Percentiles rank a stretch among this genome's conserved stretches.
phyloP scores from a whole-genome alignment of 2,797 vertebrate species.

The Myoxocephalus aenaeus region DNA sequence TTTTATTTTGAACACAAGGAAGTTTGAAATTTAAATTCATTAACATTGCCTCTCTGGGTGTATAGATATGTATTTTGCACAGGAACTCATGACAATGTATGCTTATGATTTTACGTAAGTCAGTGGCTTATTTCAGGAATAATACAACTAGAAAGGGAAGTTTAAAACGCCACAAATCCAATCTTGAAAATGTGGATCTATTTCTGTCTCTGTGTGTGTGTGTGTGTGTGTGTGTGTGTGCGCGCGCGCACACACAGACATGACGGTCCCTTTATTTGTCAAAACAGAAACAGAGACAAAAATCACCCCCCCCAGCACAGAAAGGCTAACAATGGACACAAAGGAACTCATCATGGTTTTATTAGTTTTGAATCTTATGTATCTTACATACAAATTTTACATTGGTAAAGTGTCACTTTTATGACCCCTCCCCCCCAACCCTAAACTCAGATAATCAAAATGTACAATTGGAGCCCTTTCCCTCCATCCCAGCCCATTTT shows the following conservation, averaged over 20 bases:
- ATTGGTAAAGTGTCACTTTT: constrained; percentile 76
- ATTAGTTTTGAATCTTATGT: constrained; percentile 74
- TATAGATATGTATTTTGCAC: neutral
- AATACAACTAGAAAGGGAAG: neutral
- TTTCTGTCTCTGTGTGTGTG: neutral
- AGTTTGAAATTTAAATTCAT: neutral
- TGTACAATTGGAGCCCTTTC: constrained; percentile 64
- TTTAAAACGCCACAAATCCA: neutral
- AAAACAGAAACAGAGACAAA: neutral
- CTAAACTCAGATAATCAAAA: constrained; percentile 52
- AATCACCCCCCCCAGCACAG: neutral
- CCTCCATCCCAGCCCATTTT: constrained; percentile 44
- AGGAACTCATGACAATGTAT: neutral
- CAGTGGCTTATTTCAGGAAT: neutral
- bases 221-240: too few relatives aligned
- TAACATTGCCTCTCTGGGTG: neutral
- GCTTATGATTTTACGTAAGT: neutral
- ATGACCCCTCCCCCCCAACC: constrained; percentile 32
- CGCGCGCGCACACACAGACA: too few relatives aligned
- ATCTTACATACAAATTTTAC: constrained; percentile 86
- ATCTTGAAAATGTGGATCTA: neutral
- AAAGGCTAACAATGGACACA: constrained; percentile 25
- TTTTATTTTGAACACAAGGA: neutral
- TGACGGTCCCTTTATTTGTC: neutral
- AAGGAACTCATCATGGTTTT: constrained; percentile 72